Evolutionary conservation across 2,888 invertebrate species (phyloP), one percentile per base, ranked within the genome.

Genomic region (Flexamia atlantica): DNA sequence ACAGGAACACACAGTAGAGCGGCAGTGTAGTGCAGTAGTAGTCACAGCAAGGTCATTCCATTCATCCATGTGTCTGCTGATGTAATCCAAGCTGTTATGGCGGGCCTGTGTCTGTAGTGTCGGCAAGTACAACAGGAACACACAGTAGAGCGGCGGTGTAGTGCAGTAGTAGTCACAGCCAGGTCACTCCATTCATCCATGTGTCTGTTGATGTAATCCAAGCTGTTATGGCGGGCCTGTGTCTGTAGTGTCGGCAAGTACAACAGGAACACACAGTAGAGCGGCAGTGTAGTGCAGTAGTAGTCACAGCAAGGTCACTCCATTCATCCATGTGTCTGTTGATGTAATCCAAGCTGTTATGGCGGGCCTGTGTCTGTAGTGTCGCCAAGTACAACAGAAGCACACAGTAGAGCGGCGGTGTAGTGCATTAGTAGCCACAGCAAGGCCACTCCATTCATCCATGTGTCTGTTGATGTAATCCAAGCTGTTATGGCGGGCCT

Each of bases 141-240:
- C 17, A 64, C 64, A 64, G 64, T 64, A 64, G 64, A 9, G 64
- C 3, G 30, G 30, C 64, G 30, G 9, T 64, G 40, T 10, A 72
- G 40, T 42, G 72, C 20, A 10, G 30, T 2, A 53, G 25, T 42
- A 72, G 72, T 14, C 28, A 64, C 14, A 53, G 10, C 72, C 36
- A 72, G 72, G 40, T 30, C 72, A 23, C 36, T 72, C 72, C 72
- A 72, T 72, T 72, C 72, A 72, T 72, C 72, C 72, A 42, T 72
- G 72, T 72, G 72, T 36, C 72, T 72, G 72, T 40, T 72, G 72
- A 72, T 72, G 72, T 72, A 72, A 72, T 72, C 72, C 72, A 72
- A 72, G 72, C 36, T 72, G 72, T 72, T 28, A 28, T 64, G 64
- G 64, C 64, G 64, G 64, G n/a, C 10, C 4, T 5, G 28, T 14